A percentile compares a stretch with the other conserved stretches of the same genome.
These are phyloP conservation scores for Psophia crepitans DNA, from an alignment of 2,113 vertebrate genomes.

Conservation along the genomic window DNA sequence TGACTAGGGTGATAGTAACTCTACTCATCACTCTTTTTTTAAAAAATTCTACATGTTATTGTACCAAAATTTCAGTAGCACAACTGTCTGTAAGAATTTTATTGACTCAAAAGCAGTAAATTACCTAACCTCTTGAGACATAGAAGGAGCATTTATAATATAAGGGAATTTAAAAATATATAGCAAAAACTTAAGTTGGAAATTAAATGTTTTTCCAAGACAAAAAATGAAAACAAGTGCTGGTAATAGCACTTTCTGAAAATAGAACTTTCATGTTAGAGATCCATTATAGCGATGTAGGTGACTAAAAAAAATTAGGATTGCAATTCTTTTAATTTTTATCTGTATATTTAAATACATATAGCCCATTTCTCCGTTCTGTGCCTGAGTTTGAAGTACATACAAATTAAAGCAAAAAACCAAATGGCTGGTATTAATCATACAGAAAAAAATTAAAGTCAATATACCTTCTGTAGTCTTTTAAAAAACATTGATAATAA, in stretches of 20 bases:
- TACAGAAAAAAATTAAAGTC: neutral
- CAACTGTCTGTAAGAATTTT: neutral
- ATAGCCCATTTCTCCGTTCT: constrained; percentile 15
- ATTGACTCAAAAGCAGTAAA: constrained; percentile 25
- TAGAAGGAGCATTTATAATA: neutral
- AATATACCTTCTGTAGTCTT: neutral
- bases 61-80: neutral
- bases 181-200: constrained; percentile 17
- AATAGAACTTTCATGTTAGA: neutral
- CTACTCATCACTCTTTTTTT: neutral
- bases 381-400: constrained; percentile 1
- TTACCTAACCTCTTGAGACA: neutral
- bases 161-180: constrained; percentile 22
- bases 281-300: neutral
- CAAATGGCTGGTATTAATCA: neutral
- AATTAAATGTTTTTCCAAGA: constrained; percentile 18
- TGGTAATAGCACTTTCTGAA: neutral
- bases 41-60: neutral
- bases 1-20: neutral
- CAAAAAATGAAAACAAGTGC: constrained; percentile 37
- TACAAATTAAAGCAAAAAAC: constrained; percentile 17
- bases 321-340: constrained; percentile 35
- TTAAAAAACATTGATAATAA: constrained; percentile 7
- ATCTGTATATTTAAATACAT: constrained; percentile 28
- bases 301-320: neutral